Base-by-base conservation (phyloP, 2,113 vertebrate species). In the Anas platyrhynchos region DNA sequence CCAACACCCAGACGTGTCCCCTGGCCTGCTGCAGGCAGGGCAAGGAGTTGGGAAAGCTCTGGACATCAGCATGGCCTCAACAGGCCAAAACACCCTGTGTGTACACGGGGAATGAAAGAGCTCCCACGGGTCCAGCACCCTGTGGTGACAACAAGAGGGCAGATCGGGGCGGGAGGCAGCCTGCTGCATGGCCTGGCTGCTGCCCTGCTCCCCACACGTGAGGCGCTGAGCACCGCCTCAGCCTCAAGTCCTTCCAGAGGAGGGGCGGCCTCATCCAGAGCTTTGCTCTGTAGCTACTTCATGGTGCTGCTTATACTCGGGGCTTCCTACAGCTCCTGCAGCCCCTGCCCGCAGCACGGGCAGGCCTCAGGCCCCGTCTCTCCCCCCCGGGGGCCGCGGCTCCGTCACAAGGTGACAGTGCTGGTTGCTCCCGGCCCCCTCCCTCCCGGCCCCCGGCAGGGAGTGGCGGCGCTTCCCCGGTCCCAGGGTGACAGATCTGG, bases 401-500 rank as follows among this genome's bases (percentile, higher is more conserved):
- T 48, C 20, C 9, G 11, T 22, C 46, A 48, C 46, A 91, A 93
- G 94, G 95, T 90, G 85, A 48, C 82, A 81, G 85, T 46, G 65
- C 85, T 93, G 75, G 91, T 91, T 88, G 69, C 41, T 48, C 85
- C 73, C 56, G 29, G 29, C 59, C 61, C 77, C 77, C 61, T 27
- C 68, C 72, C 83, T 55, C 48, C 67, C 87, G 38, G 78, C 82
- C 86, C 48, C 43, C 3, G 9, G 72, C 67, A 2, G 94, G 94
- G 94, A 95, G 96, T 95, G 96, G 96, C 92, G 76, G 77, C 80
- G 18, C 91, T 93, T 96, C 92, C 73, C 91, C 93, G 93, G 77
- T 97, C 95, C 95, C 96, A 94, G 79, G 96, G 91, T 90, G 76
- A 88, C 32, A 92, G 90, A 96, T 95, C 86, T 86, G 83, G 93